Base-by-base conservation (phyloP, 2,888 invertebrate genomes). In the Netelia melanura region DNA sequence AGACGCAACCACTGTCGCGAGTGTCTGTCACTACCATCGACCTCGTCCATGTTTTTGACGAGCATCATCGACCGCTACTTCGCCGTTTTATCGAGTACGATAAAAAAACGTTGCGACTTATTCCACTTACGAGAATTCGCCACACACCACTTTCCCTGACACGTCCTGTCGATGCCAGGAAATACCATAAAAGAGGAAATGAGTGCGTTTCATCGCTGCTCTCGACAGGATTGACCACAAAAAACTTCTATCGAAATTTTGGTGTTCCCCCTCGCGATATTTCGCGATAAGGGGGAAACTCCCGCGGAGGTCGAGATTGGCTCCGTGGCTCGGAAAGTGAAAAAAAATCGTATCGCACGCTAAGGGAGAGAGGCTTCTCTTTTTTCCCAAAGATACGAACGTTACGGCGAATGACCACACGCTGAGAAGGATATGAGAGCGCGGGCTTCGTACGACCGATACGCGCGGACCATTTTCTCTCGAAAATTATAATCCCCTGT, bases 361-460 rank as follows among this genome's bases (percentile, higher is more conserved):
- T 38, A 76, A 48, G 44, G 38, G 48, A 3, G 52, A 64, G n/a
- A 17, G 68, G 25, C 44, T 58, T 78, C 65, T 78, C 56, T 21
- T 30, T 79, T 68, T 67, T 38, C 71, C 68, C 61, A 54, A 44
- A 56, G 70, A 62, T 48, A 38, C 58, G 67, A 67, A 65, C 21
- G 71, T 64, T 25, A 44, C 21, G 23, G 44, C 23, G 43, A 25
- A 23, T 74, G 86, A 77, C 76, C 74, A 25, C 87, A 87, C 62
- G 87, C 87, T 86, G 89, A 65, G 87, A 84, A 87, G 78, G 70
- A 85, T 86, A 87, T 81, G 85, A 87, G 65, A 25, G 21, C 58
- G 75, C 54, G n/a, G 14, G 38, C 38, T 43, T 14, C 48, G 17
- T 43, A 67, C 54, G 70, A 58, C 70, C 85, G 83, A 85, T 86